phyloP scores from a whole-genome alignment of 2,797 vertebrate species.

The Sparidentex hasta region DNA sequence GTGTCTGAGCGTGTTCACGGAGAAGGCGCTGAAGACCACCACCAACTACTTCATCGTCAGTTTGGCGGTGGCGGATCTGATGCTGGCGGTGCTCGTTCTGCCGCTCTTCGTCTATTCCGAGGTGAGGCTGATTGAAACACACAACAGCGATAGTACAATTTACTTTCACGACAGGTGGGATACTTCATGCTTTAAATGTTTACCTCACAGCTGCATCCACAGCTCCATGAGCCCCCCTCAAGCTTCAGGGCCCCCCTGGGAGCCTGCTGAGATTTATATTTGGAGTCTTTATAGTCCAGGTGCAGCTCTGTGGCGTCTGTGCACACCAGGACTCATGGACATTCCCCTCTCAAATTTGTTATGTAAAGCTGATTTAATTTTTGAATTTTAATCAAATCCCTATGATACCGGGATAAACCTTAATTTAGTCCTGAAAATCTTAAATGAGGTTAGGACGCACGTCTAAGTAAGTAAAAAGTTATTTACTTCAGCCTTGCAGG shows the following conservation, averaged over 20 bases:
- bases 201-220: background rate
- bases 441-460: too few relatives aligned
- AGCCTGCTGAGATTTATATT: background rate
- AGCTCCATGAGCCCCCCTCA: background rate
- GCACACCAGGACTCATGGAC: background rate
- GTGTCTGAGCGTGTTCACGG: conserved; percentile 92
- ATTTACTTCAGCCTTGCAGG: too few relatives aligned
- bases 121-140: conserved; percentile 80
- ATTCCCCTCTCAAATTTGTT: background rate
- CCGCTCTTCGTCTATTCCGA: conserved; percentile 95
- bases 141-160: background rate
- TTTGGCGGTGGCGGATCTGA: conserved; percentile 93
- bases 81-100: conserved; percentile 93
- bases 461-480: too few relatives aligned
- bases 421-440: too few relatives aligned
- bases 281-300: background rate
- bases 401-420: background rate
- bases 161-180: background rate
- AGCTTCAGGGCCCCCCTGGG: background rate
- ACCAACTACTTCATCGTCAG: conserved; percentile 98
- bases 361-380: background rate
- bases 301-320: background rate
- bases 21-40: conserved; percentile 94
- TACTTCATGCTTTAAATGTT: too few relatives aligned
- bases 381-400: background rate